Base-by-base conservation (phyloP, 2,888 invertebrate genomes). In the Altica lythri region DNA sequence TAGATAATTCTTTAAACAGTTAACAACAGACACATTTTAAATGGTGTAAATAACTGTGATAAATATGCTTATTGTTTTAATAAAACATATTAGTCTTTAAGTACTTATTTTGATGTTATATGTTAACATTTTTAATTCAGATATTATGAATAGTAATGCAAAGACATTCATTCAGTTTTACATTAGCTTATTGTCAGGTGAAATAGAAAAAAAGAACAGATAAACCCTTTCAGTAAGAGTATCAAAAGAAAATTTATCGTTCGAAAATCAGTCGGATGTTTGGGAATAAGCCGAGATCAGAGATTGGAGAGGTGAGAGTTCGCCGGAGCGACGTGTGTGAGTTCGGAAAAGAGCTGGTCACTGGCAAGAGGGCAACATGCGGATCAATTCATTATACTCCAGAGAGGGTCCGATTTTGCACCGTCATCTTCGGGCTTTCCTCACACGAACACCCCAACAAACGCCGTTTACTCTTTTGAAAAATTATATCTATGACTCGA, bases 311-410 rank as follows among this genome's bases (percentile, higher is more conserved):
- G 70, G 70, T 70, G 68, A 71, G 68, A 72, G 72, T 66, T 68
- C 68, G 67, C 57, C 62, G 65, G 62, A 60, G n/a, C 59, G 59
- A 61, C 65, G 64, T 66, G 40, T 40, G 40, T 40, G 25, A 22
- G 40, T 12, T 40, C 12, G 40, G 12, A 14, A 29, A 13, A 40
- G 40, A 40, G 22, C 40, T 40, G 64, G 66, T 62, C 64, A 60
- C 63, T 68, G 69, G 68, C 69, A 68, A 64, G 66, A 66, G 70
- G 68, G 69, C 66, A 50, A 69, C 72, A 70, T 73, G 72, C 73
- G 74, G 72, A 74, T 73, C 73, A 74, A 74, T 74, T 74, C 74
- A 74, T 74, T 74, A 74, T 69, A 66, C 71, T 67, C 69, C 60
- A 60, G 68, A 71, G 73, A 73, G 74, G 73, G 72, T 70, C 68